Evolutionary conservation across 2,888 invertebrate genomes (phyloP).

Genomic region (Tetragonisca angustula): DNA sequence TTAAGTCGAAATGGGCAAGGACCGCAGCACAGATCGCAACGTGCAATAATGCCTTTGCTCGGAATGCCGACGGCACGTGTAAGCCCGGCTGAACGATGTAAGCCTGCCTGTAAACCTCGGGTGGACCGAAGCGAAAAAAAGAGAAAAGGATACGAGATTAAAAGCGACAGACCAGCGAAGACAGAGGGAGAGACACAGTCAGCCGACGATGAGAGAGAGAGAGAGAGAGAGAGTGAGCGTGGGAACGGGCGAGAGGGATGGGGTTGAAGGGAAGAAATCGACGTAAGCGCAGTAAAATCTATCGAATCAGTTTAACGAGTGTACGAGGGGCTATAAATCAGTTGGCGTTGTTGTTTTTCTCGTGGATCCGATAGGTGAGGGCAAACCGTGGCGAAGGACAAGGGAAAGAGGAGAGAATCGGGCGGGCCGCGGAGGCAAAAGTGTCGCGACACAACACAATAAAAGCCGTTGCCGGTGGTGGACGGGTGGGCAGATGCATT

Average conservation of each 20-base stretch:
- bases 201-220: slow-evolving; percentile 2
- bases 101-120: slow-evolving; percentile 76
- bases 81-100: slow-evolving; percentile 68
- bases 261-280: slow-evolving; percentile 66
- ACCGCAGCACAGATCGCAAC: slow-evolving; percentile 56
- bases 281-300: slow-evolving; percentile 80
- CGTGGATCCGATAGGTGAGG: slow-evolving; percentile 57
- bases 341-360: slow-evolving; percentile 75
- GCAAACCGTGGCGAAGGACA: slow-evolving; percentile 51
- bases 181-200: slow-evolving; percentile 17
- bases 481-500: slow-evolving; percentile 77
- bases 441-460: slow-evolving; percentile 72
- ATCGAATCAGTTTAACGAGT: slow-evolving; percentile 83
- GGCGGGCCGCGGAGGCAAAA: slow-evolving; percentile 50
- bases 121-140: slow-evolving; percentile 59
- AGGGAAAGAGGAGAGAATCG: slow-evolving; percentile 45
- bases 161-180: slow-evolving; percentile 54
- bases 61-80: slow-evolving; percentile 63
- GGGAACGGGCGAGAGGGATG: slow-evolving; percentile 12
- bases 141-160: slow-evolving; percentile 48
- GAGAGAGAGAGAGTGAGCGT: not conserved
- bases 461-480: slow-evolving; percentile 70
- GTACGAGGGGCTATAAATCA: slow-evolving; percentile 80
- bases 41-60: slow-evolving; percentile 61
- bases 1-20: slow-evolving; percentile 57